Base-by-base conservation (phyloP, 92 coral and sea anemone genomes). In the Parazoanthus atlanticus region DNA sequence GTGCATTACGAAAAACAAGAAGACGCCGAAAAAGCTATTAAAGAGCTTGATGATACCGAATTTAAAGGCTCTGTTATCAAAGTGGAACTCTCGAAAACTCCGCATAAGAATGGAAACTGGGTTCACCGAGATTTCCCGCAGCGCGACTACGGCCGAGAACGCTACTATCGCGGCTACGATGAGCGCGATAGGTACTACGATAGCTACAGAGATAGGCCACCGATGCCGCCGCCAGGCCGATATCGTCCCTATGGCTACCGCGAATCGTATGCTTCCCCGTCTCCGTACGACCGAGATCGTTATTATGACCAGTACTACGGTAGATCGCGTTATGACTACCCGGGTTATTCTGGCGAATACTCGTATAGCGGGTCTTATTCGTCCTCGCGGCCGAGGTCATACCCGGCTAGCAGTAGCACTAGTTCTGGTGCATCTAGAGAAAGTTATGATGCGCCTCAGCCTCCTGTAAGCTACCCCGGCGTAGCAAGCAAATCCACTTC, bases 1-100 rank as follows among this genome's bases (percentile, higher is more conserved):
- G 94, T 92, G 75, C 94, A 92, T 70, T 92, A 46, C 82, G 94
- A 92, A 83, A 86, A 92, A 32, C 86, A 89, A 81, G 94, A 92
- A 61, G 94, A 92, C 76, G 94, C 94, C 82, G 94, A 92, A 75
- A 92, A 87, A 3, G 94, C 94, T 32, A 92, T 92, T 67, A 92
- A 92, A 82, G 94, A 89, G 80, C 92, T 92, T 3, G 89, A 92
- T 78, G 90, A 92, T 81, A 86, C 92, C 58, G 90, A 86, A 34
- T 86, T 92, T 70, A 92, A 92, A 84, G 94, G 94, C 30, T 85
- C 90, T 23, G 82, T 76, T 64, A 92, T 92, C 32, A 89, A 91
- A 89, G 94, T 92, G 29, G 88, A 89, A 89, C 74, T 92, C 38
- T 92, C 94, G 31, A 92, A 90, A 61, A 92, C 94, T 64, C 94